Evolutionary conservation across 1,140 invertebrate genomes (phyloP).

Genomic region (Cotesia typhae): DNA sequence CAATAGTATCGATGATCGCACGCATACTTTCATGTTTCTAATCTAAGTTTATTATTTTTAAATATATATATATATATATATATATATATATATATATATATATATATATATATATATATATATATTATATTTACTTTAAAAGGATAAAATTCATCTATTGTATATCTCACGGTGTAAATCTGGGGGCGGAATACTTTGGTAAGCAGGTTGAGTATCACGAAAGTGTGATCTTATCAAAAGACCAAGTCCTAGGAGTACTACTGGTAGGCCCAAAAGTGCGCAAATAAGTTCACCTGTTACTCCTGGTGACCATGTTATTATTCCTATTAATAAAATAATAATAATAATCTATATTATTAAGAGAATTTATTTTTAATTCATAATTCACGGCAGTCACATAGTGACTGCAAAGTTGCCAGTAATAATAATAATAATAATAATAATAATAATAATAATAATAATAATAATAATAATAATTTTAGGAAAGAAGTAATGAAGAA

Average conservation of each 20-base stretch:
- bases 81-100: no score
- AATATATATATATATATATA: no score
- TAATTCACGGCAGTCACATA: no score
- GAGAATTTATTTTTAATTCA: no score
- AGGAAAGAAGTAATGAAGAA: background rate
- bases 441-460: no score
- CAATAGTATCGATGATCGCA: slow-evolving; percentile 19
- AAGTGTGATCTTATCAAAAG: slow-evolving; percentile 68
- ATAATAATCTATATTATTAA: no score
- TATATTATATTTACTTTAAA: slow-evolving; percentile 6
- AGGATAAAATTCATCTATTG: slow-evolving; percentile 54
- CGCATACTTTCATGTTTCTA: slow-evolving; percentile 15
- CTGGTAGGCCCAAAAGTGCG: slow-evolving; percentile 68
- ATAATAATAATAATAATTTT: no score
- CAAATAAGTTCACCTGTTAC: slow-evolving; percentile 70
- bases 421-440: no score
- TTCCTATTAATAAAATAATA: slow-evolving; percentile 41
- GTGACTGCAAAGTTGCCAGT: no score
- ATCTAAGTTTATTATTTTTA: background rate
- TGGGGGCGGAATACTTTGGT: slow-evolving; percentile 46
- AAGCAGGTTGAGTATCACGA: slow-evolving; percentile 55
- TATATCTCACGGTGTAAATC: slow-evolving; percentile 53
- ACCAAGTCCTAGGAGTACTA: slow-evolving; percentile 67
- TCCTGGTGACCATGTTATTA: slow-evolving; percentile 66
- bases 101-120: background rate